A percentile compares a stretch with the other conserved stretches of the same genome.
These are phyloP conservation scores for Diloba caeruleocephala DNA, from an alignment of 2,888 invertebrate genomes.

Conservation along the genomic window DNA sequence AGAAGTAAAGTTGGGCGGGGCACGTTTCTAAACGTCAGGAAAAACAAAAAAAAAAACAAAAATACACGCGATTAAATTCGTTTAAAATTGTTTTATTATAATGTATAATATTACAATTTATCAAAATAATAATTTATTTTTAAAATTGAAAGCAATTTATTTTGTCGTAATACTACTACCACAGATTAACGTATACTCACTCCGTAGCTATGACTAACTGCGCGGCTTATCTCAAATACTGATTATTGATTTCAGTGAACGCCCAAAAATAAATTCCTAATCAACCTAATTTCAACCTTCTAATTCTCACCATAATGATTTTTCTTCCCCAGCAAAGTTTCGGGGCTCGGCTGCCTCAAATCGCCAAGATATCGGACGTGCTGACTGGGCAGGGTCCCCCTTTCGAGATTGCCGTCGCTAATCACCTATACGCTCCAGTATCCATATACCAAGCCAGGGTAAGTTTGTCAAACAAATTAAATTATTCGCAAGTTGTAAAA, in stretches of 20 bases:
- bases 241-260: constrained; percentile 27
- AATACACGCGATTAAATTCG: too few species aligned
- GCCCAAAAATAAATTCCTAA: constrained; percentile 2
- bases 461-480: constrained; percentile 32
- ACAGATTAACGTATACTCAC: too few species aligned
- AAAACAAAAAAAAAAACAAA: too few species aligned
- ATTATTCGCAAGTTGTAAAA: too few species aligned
- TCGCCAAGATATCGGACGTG: constrained; percentile 80
- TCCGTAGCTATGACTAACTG: not conserved
- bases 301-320: constrained; percentile 1
- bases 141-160: too few species aligned
- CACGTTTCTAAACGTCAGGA: too few species aligned
- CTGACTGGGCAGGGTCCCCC: constrained; percentile 73
- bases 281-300: constrained; percentile 8
- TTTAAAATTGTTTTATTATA: too few species aligned
- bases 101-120: too few species aligned
- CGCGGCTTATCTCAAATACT: constrained; percentile 6
- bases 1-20: too few species aligned
- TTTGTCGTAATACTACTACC: too few species aligned
- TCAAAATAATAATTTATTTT: too few species aligned
- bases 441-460: constrained; percentile 77
- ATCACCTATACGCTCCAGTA: constrained; percentile 76
- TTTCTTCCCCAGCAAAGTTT: constrained; percentile 44
- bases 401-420: constrained; percentile 75
- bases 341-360: constrained; percentile 59